Conservation (phyloP, 2,113 vertebrate genomes). For the Mandrillus leucophaeus region DNA sequence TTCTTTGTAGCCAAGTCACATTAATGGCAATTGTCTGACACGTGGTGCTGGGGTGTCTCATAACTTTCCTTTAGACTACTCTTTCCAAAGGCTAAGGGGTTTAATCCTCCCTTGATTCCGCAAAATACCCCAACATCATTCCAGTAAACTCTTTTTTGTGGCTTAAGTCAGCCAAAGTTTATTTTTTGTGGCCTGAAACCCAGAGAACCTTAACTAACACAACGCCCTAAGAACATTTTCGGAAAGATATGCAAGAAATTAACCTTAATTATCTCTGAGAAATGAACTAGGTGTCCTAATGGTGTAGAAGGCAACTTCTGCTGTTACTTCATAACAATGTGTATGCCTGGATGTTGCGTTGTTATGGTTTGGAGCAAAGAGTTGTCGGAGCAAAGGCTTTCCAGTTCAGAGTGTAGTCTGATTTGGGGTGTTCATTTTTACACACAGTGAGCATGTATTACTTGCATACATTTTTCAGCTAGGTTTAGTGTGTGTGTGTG, state of each 20-base stretch:
- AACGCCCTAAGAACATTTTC: slow-evolving; percentile 23
- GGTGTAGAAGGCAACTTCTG: neutral
- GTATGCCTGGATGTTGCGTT: neutral
- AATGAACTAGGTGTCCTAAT: neutral
- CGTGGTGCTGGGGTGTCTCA: neutral
- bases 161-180: slow-evolving; percentile 38
- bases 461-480: neutral
- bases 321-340: neutral
- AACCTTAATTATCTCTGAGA: slow-evolving; percentile 19
- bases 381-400: too few species aligned
- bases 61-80: neutral
- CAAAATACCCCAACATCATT: slow-evolving; percentile 43
- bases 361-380: neutral
- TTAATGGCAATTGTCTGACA: neutral
- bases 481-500: neutral
- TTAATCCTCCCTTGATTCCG: slow-evolving; percentile 20
- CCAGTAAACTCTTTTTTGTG: slow-evolving; percentile 62
- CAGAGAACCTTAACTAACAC: slow-evolving; percentile 46
- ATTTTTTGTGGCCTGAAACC: slow-evolving; percentile 47
- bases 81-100: slow-evolving; percentile 42
- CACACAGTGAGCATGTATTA: neutral
- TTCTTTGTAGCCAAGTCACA: neutral
- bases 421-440: neutral
- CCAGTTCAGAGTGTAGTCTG: neutral
- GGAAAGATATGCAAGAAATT: slow-evolving; percentile 46